Evolutionary conservation across 2,113 vertebrate species (phyloP).

Genomic region (Pachycephala philippinensis): DNA sequence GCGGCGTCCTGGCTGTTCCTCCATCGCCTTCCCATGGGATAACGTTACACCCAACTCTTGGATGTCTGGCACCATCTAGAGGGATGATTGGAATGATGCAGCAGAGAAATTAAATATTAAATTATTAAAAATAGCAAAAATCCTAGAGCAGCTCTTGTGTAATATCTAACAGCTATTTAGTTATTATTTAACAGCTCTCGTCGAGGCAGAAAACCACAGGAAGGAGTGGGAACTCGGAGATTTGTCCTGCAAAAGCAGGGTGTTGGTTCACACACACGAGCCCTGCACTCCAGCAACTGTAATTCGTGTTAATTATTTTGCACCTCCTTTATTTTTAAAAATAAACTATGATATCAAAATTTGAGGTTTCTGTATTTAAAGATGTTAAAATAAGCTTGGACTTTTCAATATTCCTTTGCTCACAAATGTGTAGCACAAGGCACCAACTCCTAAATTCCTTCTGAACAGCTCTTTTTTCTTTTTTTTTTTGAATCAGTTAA

Average conservation of each 20-base stretch:
- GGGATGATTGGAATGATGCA: background rate
- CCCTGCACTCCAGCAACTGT: background rate
- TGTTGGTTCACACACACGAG: background rate
- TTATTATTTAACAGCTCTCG: background rate
- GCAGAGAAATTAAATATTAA: background rate
- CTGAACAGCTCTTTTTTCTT: background rate
- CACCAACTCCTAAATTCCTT: background rate
- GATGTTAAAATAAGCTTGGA: background rate
- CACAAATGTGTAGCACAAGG: background rate
- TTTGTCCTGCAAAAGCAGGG: background rate
- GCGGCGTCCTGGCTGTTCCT: background rate
- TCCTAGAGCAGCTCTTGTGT: background rate
- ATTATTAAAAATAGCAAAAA: background rate
- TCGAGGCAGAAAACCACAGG: background rate
- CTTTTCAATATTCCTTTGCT: background rate
- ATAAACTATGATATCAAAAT: background rate
- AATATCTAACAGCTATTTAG: background rate
- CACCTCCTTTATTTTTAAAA: background rate
- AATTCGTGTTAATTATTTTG: background rate
- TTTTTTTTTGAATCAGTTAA: background rate
- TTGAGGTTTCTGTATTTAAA: background rate
- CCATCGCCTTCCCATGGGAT: background rate
- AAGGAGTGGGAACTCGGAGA: background rate
- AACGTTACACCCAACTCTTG: background rate
- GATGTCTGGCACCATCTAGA: conserved; percentile 66